Conservation (phyloP, 2,113 vertebrate species). For the Agelaius tricolor region DNA sequence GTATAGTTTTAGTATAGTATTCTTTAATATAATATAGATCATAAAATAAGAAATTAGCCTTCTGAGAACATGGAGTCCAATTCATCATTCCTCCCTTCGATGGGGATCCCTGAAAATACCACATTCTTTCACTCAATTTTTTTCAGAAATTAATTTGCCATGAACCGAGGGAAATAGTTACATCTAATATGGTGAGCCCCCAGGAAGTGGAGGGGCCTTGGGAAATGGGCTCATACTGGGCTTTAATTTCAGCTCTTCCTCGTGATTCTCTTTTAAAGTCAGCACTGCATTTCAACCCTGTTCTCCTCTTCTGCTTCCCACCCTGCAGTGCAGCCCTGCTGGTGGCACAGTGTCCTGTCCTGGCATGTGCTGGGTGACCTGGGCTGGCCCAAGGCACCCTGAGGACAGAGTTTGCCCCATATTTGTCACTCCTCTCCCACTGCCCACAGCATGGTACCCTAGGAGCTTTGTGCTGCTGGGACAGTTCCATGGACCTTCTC, state of each 20-base stretch:
- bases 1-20: too few species aligned
- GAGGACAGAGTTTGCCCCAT: neutral
- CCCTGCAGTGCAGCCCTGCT: neutral
- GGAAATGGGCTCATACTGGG: neutral
- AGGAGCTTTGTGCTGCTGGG: neutral
- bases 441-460: neutral
- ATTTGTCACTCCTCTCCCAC: neutral
- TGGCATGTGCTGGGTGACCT: neutral
- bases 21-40: too few species aligned
- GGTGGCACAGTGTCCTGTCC: neutral
- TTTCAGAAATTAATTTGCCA: neutral
- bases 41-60: too few species aligned
- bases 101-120: too few species aligned
- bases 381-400: neutral
- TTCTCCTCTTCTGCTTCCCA: neutral
- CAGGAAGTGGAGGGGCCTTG: fast-evolving
- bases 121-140: neutral
- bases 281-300: neutral
- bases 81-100: too few species aligned
- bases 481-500: neutral
- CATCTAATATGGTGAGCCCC: neutral
- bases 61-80: too few species aligned
- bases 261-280: neutral
- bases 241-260: neutral
- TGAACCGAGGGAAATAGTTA: neutral